Percentiles rank a stretch among this genome's conserved stretches.
phyloP scores from a whole-genome alignment of 2,113 vertebrate species.

The Casuarius casuarius region DNA sequence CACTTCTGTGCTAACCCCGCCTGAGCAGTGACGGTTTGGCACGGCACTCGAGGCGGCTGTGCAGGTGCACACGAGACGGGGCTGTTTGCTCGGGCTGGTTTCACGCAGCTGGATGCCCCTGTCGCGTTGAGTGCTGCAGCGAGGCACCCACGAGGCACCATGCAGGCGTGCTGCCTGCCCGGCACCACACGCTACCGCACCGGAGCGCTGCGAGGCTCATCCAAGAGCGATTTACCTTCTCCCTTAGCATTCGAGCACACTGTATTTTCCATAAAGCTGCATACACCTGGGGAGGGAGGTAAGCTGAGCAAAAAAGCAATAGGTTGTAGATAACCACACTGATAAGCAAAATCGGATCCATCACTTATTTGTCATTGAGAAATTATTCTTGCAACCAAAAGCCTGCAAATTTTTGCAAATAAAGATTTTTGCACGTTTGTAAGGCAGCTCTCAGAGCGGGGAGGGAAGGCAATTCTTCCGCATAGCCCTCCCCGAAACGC shows the following conservation, averaged over 20 bases:
- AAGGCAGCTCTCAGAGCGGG: neutral
- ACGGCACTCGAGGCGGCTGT: too few relatives aligned
- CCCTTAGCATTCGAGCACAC: fast-evolving
- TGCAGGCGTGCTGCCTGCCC: neutral
- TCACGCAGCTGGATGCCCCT: neutral
- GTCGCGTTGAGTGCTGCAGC: too few relatives aligned
- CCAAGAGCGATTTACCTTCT: neutral
- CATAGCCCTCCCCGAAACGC: neutral
- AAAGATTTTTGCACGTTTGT: neutral
- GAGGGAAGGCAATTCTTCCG: neutral
- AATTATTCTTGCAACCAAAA: neutral
- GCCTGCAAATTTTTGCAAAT: neutral
- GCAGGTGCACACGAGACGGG: fast-evolving
- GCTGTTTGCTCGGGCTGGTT: neutral
- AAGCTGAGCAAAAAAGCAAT: neutral
- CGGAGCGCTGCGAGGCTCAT: neutral
- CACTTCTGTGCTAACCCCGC: too few relatives aligned
- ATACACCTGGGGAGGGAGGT: neutral
- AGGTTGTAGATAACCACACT: neutral
- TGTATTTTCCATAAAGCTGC: neutral
- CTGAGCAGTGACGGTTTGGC: too few relatives aligned
- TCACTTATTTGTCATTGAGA: neutral
- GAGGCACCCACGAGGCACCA: neutral
- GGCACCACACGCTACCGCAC: neutral
- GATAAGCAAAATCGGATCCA: neutral